A percentile compares a stretch with the other conserved stretches of the same genome.
These are phyloP conservation scores for Petaurus breviceps DNA, from an alignment of 2,113 vertebrate genomes.

Conservation along the genomic window DNA sequence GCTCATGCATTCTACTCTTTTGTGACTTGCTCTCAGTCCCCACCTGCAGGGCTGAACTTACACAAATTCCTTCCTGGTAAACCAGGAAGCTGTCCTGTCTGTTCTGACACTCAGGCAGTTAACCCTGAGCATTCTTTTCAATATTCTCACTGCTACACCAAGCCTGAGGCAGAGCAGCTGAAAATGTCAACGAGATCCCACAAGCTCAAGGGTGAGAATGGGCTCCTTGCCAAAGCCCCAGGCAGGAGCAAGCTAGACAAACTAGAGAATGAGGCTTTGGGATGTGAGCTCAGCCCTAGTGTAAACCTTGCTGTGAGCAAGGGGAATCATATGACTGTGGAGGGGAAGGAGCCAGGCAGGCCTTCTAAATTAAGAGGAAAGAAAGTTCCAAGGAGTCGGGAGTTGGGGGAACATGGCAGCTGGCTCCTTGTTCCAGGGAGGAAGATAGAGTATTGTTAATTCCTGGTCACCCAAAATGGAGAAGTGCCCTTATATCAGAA, in stretches of 20 bases:
- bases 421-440: conserved; percentile 5
- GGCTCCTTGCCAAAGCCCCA: conserved; percentile 50
- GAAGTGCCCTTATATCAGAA: conserved; percentile 44
- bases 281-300: background rate
- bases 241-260: conserved; percentile 54
- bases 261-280: conserved; percentile 2
- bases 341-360: background rate
- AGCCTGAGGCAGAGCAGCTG: conserved; percentile 55
- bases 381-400: background rate
- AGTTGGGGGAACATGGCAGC: background rate
- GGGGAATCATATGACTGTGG: background rate
- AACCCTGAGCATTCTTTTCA: conserved; percentile 49
- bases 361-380: conserved; percentile 25
- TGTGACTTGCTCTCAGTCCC: background rate
- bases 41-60: conserved; percentile 37
- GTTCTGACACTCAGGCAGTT: conserved; percentile 61
- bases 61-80: conserved; percentile 37
- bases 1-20: background rate
- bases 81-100: conserved; percentile 21
- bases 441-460: conserved; percentile 14
- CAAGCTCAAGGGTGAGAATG: conserved; percentile 53
- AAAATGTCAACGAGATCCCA: conserved; percentile 66
- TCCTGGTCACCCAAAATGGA: background rate
- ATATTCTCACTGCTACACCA: conserved; percentile 44
- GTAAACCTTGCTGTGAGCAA: background rate